These are phyloP conservation scores for Dryobota labecula DNA, from an alignment of 2,888 invertebrate species.

Conservation along the genomic window DNA sequence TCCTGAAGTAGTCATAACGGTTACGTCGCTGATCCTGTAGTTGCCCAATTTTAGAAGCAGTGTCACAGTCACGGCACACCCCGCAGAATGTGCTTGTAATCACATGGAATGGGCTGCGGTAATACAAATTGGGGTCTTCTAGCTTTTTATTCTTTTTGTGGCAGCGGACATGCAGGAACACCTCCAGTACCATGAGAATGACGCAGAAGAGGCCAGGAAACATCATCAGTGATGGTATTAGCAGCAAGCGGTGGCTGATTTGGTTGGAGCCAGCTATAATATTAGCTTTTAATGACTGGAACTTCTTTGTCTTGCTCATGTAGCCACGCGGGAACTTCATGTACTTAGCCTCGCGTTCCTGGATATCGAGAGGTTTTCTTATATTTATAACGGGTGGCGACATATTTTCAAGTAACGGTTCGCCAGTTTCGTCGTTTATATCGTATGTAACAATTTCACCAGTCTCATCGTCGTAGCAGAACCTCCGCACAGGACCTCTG, in stretches of 20 bases:
- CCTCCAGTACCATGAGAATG: conserved; percentile 90
- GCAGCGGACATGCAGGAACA: conserved; percentile 92
- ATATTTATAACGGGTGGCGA: conserved; percentile 42
- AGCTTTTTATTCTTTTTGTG: conserved; percentile 92
- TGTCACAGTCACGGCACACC: conserved; percentile 91
- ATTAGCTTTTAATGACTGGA: conserved; percentile 79
- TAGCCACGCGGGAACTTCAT: conserved; percentile 77
- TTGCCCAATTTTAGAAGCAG: conserved; percentile 91
- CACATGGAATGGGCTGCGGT: conserved; percentile 93
- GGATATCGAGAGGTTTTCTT: conserved; percentile 26
- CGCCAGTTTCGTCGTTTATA: conserved; percentile 89
- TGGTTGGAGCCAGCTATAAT: conserved; percentile 83
- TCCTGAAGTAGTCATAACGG: conserved; percentile 83
- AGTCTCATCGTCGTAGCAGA: conserved; percentile 87
- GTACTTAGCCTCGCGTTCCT: conserved; percentile 58
- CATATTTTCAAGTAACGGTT: conserved; percentile 71
- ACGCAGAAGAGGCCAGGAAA: conserved; percentile 89
- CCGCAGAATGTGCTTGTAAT: conserved; percentile 93
- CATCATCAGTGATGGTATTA: conserved; percentile 91
- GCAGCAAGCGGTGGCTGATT: conserved; percentile 87
- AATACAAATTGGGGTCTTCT: conserved; percentile 90
- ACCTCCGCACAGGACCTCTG: conserved; percentile 66
- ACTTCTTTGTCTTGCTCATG: conserved; percentile 79
- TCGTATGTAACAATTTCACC: conserved; percentile 86
- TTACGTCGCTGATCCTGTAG: conserved; percentile 91